Evolutionary conservation across 2,113 vertebrate genomes (phyloP), one percentile per base, ranked within the genome.

Genomic region (Neotoma lepida): DNA sequence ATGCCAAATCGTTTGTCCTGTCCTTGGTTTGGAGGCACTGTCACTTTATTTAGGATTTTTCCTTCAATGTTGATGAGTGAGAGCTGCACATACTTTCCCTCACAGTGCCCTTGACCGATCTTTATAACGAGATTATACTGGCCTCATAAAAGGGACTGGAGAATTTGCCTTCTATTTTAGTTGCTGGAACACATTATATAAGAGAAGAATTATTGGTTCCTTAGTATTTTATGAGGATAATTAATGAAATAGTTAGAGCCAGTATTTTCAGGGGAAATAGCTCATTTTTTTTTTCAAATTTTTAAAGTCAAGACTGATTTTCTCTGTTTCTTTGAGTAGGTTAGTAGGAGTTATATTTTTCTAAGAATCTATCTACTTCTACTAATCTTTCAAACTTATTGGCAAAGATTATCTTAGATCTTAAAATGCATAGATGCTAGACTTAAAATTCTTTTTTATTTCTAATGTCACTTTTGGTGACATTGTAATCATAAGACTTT

Each of bases 141-240:
- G 33, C 26, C 61, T 88, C 73, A 78, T 68, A 86, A 92, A 96
- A 93, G 74, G n/a, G 86, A 92, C n/a, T 94, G 20, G 28, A 68
- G 12, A 81, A 44, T 1, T 54, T 82, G 44, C n/a, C 49, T 82
- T 74, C 35, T 89, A 92, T 92, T 94, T 87, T 82, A 86, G 81
- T 82, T 61, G 49, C 39, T 77, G 51, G 41, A 93, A 88, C 63
- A 93, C 61, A 56, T 56, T 90, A 44, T 88, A 56, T 93, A 84
- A 92, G 74, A 73, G 28, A 78, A 90, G 22, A 92, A 78, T 78
- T 84, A 84, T 90, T 78, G 76, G 39, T 85, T 58, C 10, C 39
- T 91, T 88, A 49, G 61, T 88, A 88, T 58, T 96, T 90, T 58
- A 85, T 90, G 61, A 56, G 68, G 93, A 73, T 91, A 91, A 77